A percentile compares a stretch with the other conserved stretches of the same genome.
These are phyloP conservation scores for Sprattus sprattus DNA, from an alignment of 2,113 vertebrate species.

Conservation along the genomic window DNA sequence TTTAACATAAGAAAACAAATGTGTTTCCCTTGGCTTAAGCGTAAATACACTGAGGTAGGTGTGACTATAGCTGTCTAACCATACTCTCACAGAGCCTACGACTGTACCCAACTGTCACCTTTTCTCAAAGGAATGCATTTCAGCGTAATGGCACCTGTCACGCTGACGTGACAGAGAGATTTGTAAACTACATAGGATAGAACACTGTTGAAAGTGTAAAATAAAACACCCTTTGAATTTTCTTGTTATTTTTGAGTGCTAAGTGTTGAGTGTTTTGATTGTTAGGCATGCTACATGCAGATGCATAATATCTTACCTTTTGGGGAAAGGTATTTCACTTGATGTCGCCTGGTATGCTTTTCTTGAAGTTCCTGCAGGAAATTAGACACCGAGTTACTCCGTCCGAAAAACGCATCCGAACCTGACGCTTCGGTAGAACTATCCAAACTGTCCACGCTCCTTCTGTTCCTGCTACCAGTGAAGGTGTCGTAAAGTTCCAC, in stretches of 20 bases:
- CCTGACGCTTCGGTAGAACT: slow-evolving; percentile 89
- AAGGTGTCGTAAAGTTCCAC: slow-evolving; percentile 88
- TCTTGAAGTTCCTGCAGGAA: slow-evolving; percentile 82
- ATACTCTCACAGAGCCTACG: not conserved
- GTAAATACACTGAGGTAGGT: no score
- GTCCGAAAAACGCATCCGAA: slow-evolving; percentile 77
- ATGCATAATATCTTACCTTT: slow-evolving; percentile 77
- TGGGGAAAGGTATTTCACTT: slow-evolving; percentile 80
- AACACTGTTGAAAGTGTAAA: no score
- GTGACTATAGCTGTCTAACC: no score
- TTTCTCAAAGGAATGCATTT: not conserved
- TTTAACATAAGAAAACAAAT: not conserved
- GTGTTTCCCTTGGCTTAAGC: not conserved
- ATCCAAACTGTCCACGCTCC: slow-evolving; percentile 78
- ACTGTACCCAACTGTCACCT: not conserved
- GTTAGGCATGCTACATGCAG: not conserved
- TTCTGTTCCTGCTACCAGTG: slow-evolving; percentile 54
- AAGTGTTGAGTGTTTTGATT: no score
- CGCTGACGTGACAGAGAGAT: not conserved
- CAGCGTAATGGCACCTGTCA: not conserved
- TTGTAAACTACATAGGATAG: not conserved
- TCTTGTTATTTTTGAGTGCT: no score
- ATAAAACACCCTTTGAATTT: no score
- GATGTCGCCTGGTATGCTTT: slow-evolving; percentile 78
- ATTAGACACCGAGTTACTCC: slow-evolving; percentile 74